phyloP scores from a whole-genome alignment of 2,113 vertebrate genomes.

The Mionectes macconnelli region DNA sequence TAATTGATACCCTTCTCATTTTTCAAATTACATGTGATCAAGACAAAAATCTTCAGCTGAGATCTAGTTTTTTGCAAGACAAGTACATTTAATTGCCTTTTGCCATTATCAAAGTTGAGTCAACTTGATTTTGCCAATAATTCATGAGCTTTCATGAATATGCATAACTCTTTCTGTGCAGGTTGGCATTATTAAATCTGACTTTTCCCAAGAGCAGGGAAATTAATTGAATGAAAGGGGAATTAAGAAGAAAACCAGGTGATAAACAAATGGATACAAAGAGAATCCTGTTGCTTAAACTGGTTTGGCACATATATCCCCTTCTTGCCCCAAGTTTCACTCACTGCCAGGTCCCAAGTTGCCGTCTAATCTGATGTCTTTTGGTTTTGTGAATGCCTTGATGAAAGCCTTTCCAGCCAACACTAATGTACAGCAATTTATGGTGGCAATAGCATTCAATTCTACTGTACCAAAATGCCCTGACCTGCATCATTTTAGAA shows the following conservation, averaged over 20 bases:
- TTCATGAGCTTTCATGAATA: constrained; percentile 67
- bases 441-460: neutral
- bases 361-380: neutral
- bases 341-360: neutral
- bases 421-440: neutral
- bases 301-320: neutral
- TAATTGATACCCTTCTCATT: neutral
- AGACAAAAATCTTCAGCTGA: constrained; percentile 23
- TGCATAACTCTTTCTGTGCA: constrained; percentile 33
- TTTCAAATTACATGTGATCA: neutral
- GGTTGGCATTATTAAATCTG: constrained; percentile 58
- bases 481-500: neutral
- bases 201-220: constrained; percentile 41
- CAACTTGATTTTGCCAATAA: constrained; percentile 64
- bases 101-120: constrained; percentile 54
- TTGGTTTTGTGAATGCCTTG: neutral
- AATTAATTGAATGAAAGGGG: constrained; percentile 51
- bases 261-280: constrained; percentile 36
- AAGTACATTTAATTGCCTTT: constrained; percentile 65
- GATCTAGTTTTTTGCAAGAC: constrained; percentile 12
- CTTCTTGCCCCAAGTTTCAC: neutral
- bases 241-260: constrained; percentile 38
- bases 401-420: neutral
- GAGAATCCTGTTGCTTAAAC: neutral
- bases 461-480: neutral